phyloP scores from a whole-genome alignment of 2,113 vertebrate species.

The Falcunculus frontatus region DNA sequence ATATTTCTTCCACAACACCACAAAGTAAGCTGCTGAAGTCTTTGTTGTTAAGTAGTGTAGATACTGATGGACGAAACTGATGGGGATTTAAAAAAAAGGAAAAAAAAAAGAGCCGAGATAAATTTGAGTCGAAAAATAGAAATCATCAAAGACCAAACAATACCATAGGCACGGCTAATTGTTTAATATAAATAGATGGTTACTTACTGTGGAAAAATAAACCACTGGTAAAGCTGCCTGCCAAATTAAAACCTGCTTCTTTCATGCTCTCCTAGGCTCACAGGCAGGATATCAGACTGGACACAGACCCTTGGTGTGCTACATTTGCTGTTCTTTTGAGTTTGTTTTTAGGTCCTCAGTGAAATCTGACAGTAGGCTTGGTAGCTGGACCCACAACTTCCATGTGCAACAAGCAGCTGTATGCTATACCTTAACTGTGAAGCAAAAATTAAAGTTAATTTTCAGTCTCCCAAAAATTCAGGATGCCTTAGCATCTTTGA shows the following conservation, averaged over 20 bases:
- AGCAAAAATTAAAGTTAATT: background rate
- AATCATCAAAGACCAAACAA: background rate
- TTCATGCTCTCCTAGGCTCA: background rate
- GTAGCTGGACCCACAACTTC: background rate
- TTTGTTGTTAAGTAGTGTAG: background rate
- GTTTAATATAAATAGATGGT: background rate
- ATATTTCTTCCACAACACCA: background rate
- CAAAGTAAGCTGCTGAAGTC: background rate
- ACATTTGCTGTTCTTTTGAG: background rate
- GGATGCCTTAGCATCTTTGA: background rate
- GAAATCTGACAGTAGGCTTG: background rate
- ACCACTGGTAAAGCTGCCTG: background rate
- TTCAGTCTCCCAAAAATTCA: background rate
- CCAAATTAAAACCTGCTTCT: background rate
- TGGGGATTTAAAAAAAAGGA: accelerated
- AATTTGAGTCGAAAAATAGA: background rate
- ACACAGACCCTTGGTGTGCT: background rate
- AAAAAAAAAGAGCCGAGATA: background rate
- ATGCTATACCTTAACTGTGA: background rate
- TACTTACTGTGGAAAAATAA: background rate
- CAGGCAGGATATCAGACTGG: background rate
- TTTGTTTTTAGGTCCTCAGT: background rate
- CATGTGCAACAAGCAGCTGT: background rate
- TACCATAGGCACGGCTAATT: background rate
- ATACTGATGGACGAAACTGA: background rate